phyloP scores from a whole-genome alignment of 2,797 vertebrate genomes.

The Hemibagrus guttatus region DNA sequence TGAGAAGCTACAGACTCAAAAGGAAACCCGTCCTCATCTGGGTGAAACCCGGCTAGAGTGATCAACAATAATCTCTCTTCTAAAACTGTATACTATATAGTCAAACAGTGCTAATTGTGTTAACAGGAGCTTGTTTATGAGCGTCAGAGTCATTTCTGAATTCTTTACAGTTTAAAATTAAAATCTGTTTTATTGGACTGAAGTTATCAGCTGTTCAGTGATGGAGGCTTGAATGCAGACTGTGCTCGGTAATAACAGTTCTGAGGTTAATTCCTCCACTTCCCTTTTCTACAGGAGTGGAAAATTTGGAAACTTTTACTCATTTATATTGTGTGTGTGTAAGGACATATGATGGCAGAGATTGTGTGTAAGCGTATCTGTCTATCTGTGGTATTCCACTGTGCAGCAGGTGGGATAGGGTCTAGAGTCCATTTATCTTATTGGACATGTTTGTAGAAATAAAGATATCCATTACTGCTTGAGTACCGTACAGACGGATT shows the following conservation, averaged over 20 bases:
- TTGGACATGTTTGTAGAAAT: neutral
- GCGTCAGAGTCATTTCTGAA: neutral
- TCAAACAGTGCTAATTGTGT: neutral
- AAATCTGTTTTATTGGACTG: neutral
- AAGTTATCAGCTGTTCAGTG: neutral
- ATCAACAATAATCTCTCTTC: neutral
- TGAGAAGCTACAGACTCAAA: neutral
- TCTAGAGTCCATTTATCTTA: constrained; percentile 29
- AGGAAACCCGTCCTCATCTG: neutral
- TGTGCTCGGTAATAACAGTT: neutral
- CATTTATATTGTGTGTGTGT: neutral
- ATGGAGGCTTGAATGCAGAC: neutral
- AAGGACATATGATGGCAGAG: neutral
- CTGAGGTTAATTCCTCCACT: neutral
- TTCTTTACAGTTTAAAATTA: neutral
- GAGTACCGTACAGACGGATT: neutral
- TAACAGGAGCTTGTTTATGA: neutral
- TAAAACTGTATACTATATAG: neutral
- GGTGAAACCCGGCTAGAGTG: too few species aligned
- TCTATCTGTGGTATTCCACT: constrained; percentile 36
- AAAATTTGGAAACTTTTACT: constrained; percentile 45
- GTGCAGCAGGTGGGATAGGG: constrained; percentile 36
- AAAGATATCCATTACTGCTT: neutral
- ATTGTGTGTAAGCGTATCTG: constrained; percentile 32
- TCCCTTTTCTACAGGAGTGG: neutral